Conservation (phyloP, 2,888 invertebrate species). For the Drosophila fulvimacula region DNA sequence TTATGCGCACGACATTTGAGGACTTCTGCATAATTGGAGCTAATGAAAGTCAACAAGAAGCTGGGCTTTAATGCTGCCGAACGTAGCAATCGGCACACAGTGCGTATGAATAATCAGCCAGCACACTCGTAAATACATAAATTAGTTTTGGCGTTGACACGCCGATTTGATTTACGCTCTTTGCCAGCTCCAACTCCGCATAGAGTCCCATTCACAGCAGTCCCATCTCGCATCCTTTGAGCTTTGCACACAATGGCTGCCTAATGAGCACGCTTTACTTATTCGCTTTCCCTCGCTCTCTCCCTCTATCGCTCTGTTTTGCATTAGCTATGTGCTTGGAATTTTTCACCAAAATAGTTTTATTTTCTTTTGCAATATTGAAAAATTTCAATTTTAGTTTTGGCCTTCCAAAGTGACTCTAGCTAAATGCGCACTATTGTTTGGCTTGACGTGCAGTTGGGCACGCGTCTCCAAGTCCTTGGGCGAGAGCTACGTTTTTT, state of each 20-base stretch:
- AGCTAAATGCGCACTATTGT: slow-evolving; percentile 26
- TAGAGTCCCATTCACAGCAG: slow-evolving; percentile 12
- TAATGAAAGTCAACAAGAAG: slow-evolving; percentile 68
- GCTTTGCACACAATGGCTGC: slow-evolving; percentile 50
- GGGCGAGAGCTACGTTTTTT: neutral
- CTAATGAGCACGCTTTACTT: slow-evolving; percentile 52
- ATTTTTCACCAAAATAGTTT: slow-evolving; percentile 19
- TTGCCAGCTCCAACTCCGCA: slow-evolving; percentile 34
- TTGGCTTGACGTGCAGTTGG: slow-evolving; percentile 8
- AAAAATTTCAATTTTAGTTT: slow-evolving; percentile 39
- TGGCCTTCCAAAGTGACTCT: slow-evolving; percentile 5
- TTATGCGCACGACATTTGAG: slow-evolving; percentile 58
- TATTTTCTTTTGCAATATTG: slow-evolving; percentile 28
- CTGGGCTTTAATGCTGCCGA: slow-evolving; percentile 13
- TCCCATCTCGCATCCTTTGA: slow-evolving; percentile 14
- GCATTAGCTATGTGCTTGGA: slow-evolving; percentile 27
- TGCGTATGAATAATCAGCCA: slow-evolving; percentile 67
- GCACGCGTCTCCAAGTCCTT: neutral
- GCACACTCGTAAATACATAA: slow-evolving; percentile 67
- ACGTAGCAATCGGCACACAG: slow-evolving; percentile 17
- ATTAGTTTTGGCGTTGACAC: slow-evolving; percentile 71
- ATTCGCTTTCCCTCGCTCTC: neutral
- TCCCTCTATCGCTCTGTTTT: slow-evolving; percentile 1
- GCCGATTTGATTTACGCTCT: slow-evolving; percentile 54
- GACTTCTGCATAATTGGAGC: slow-evolving; percentile 66